Evolutionary conservation across 2,113 vertebrate species (phyloP), one percentile per base, ranked within the genome.

Genomic region (Dicrurus megarhynchus): DNA sequence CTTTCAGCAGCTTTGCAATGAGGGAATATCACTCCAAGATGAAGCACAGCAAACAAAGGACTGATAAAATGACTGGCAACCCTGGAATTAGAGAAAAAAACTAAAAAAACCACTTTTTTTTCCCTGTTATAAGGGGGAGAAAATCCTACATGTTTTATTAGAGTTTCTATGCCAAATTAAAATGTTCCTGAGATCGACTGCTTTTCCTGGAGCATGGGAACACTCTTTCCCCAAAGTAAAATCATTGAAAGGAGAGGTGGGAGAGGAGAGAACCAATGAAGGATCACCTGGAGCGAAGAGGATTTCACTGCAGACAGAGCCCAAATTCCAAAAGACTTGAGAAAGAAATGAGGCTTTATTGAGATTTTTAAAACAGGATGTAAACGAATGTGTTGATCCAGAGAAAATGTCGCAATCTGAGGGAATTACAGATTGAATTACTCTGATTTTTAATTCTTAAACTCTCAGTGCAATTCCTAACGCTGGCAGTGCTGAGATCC

Each of bases 51-150:
- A 70, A 56, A 9, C 10, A 35, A 55, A 73, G 35, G 41, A 52
- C 53, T 73, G 68, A 47, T 24, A 24, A 57, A 56, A 67, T 1
- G 2, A 59, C 32, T 59, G 49, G 35, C 15, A 84, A 23, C 10
- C 13, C 9, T 42, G 24, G 30, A 28, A 87, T 6, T 73, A 30
- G 7, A 2, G 52, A 82, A 26, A 83, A 68, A 55, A 22, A 1
- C 5, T 3, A 5, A 50, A 44, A 23, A 20, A 1, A 0, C 7
- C 18, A 6, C 15, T 20, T 39, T 64, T 52, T 42, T 61, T 46
- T 28, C 28, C 4, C 3, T 50, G 2, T 37, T 52, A 32, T 33
- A 17, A 7, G 53, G 1, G 12, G 32, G 4, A 39, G 5, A 2
- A 5, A 23, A 30, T 42, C 8, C 23, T 37, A 6, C 4, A 4